Conservation (phyloP, 2,113 vertebrate genomes). For the Jacana jacana region DNA sequence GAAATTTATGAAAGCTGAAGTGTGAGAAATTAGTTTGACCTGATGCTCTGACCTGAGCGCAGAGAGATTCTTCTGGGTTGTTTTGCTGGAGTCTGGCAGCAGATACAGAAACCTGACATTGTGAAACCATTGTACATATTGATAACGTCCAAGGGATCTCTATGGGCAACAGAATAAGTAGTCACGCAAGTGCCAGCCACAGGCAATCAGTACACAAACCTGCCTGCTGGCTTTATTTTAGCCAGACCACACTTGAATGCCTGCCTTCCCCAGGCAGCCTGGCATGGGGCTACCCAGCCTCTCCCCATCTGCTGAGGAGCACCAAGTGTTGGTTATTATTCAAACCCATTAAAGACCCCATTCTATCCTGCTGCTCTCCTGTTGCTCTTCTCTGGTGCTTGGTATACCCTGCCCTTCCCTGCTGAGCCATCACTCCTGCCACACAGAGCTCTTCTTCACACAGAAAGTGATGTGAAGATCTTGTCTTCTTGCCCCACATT, state of each 20-base stretch:
- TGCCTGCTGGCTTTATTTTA: neutral
- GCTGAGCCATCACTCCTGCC: neutral
- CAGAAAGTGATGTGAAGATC: neutral
- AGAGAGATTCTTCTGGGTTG: neutral
- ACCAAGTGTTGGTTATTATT: neutral
- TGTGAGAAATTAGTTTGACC: neutral
- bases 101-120: neutral
- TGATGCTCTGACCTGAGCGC: neutral
- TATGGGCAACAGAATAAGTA: neutral
- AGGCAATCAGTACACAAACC: neutral
- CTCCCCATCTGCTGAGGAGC: neutral
- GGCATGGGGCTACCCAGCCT: neutral
- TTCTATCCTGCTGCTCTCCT: neutral
- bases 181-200: neutral
- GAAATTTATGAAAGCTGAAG: neutral
- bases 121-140: fast-evolving
- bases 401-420: neutral
- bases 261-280: neutral
- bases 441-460: neutral
- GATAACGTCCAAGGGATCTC: neutral
- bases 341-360: neutral
- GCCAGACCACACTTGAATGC: neutral
- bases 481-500: neutral
- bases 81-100: neutral
- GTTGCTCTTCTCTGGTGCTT: neutral